Conservation (phyloP, 1,140 invertebrate species). For the Zaprionus inermis region DNA sequence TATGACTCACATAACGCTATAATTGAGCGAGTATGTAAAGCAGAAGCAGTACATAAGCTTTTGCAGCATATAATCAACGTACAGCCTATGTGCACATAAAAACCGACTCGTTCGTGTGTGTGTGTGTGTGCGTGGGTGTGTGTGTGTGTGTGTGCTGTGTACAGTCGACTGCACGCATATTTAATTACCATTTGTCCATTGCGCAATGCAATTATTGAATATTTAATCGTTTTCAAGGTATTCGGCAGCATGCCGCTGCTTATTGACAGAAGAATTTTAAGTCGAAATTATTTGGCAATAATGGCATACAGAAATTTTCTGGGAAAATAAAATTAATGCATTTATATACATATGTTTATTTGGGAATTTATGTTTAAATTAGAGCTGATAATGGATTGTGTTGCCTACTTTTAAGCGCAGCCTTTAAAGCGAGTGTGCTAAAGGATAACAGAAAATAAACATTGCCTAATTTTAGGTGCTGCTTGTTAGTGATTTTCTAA, state of each 20-base stretch:
- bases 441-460: neutral
- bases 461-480: constrained; percentile 6
- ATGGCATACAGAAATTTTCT: too few species aligned
- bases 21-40: constrained; percentile 17
- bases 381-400: too few species aligned
- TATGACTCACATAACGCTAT: constrained; percentile 10
- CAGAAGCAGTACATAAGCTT: constrained; percentile 15
- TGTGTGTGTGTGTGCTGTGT: constrained; percentile 22
- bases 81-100: constrained; percentile 40
- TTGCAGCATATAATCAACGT: constrained; percentile 37
- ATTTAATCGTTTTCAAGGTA: constrained; percentile 28
- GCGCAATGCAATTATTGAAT: constrained; percentile 62
- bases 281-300: neutral
- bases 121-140: constrained; percentile 13
- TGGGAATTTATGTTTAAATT: neutral
- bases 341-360: too few species aligned
- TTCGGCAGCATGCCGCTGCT: neutral
- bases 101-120: constrained; percentile 11
- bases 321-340: too few species aligned
- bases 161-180: constrained; percentile 53
- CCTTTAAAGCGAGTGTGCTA: neutral
- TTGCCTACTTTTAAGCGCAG: neutral
- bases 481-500: neutral
- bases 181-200: constrained; percentile 55
- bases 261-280: constrained; percentile 17